Base-by-base conservation (phyloP, 2,797 vertebrate species). In the Prunella strophiata region DNA sequence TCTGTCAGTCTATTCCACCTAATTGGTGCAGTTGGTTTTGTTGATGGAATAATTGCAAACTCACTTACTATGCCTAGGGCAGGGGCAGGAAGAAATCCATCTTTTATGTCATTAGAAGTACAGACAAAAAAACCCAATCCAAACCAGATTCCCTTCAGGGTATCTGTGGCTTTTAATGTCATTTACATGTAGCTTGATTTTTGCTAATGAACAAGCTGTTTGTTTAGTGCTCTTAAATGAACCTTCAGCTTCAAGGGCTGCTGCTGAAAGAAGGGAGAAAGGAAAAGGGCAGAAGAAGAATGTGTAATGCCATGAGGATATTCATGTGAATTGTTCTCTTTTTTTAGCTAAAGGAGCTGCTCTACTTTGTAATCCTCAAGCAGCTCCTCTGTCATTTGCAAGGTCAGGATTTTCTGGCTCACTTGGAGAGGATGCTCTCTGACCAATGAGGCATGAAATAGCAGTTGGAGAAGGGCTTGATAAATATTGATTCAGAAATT, bases 401-500 rank as follows among this genome's bases (percentile, higher is more conserved):
- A 97, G 96, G 96, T 97, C 97, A 97, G 91, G 74, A 70, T 94
- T 91, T 95, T 93, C 93, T 81, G 89, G 91, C 92, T 96, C 62
- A 30, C 86, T 94, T 75, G 54, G 63, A 96, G 78, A 89, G 92
- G 94, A 87, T 70, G 91, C 85, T 96, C 83, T 96, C 93, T 97
- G 94, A 85, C 93, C 96, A 97, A 95, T 85, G 95, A 96, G 93
- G 94, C 97, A 91, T 96, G 96, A 97, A 97, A 97, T 97, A 96
- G 94, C 94, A 78, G 82, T 97, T 94, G 95, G 93, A 94, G 79
- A 86, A 91, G 83, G 65, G 78, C 93, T 96, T 97, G 96, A 97
- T 96, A 97, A 97, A 97, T 97, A 97, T 97, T 97, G 96, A 97
- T 97, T 97, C 94, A 92, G 93, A 96, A 97, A 95, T 88, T 89